phyloP scores from a whole-genome alignment of 1,140 invertebrate species.

The Ooceraea biroi region DNA sequence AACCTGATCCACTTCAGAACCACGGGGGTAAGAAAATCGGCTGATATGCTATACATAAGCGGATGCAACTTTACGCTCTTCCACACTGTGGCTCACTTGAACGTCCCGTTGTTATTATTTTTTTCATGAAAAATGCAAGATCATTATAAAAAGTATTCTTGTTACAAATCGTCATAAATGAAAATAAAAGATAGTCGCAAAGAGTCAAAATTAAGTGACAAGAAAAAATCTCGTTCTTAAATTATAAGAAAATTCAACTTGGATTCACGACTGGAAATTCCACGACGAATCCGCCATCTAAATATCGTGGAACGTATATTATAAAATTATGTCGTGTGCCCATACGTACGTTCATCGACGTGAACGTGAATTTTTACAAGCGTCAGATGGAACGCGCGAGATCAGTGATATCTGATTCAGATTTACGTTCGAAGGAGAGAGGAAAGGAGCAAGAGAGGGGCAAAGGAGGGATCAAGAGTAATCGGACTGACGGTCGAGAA shows the following conservation, averaged over 20 bases:
- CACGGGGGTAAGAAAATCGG: slow-evolving; percentile 36
- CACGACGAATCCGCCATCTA: background rate
- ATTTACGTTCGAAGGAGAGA: slow-evolving; percentile 37
- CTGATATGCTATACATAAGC: slow-evolving; percentile 13
- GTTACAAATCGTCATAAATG: too few relatives aligned
- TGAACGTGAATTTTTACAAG: slow-evolving; percentile 31
- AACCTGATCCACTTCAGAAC: slow-evolving; percentile 42
- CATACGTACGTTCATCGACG: background rate
- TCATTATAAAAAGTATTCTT: background rate
- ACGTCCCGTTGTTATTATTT: background rate
- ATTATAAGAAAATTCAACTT: background rate
- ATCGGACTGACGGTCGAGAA: slow-evolving; percentile 75
- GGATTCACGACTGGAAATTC: background rate
- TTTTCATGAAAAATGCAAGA: background rate
- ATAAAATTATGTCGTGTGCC: slow-evolving; percentile 21
- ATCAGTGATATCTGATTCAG: slow-evolving; percentile 63
- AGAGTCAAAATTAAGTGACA: too few relatives aligned
- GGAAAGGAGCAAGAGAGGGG: slow-evolving; percentile 30
- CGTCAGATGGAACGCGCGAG: slow-evolving; percentile 24
- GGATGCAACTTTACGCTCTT: background rate
- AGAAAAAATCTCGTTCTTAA: background rate
- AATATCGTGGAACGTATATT: background rate
- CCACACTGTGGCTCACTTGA: background rate
- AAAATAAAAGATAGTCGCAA: too few relatives aligned
- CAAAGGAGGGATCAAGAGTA: slow-evolving; percentile 58